Base-by-base conservation (phyloP, 1,140 invertebrate genomes). In the Drosophila neocordata region DNA sequence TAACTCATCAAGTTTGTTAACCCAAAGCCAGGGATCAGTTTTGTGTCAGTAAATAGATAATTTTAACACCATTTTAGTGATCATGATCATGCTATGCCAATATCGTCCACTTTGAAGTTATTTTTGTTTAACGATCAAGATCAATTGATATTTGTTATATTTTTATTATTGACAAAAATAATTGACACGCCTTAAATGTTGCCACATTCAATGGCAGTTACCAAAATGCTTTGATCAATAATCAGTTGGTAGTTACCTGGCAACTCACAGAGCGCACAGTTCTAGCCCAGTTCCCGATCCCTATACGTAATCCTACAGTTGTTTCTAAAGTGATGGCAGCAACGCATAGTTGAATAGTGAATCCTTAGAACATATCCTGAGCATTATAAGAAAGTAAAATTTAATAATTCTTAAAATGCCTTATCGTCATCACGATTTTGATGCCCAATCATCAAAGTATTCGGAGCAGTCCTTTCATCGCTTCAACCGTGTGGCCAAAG, bases 401-500 rank as follows among this genome's bases (percentile, higher is more conserved):
- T 5, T 7, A 22, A 44, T 7, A 27, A 27, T 15, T 57, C 6
- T 41, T 12, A 51, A 56, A 24, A 88, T 88, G 83, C 76, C 83
- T 0, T 59, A 73, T 59, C 83, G 83, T 24, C 69, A 82, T 60
- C 41, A 48, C n/a, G 89, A 90, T 31, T 60, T 73, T 22, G 89
- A 91, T 66, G 75, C 73, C 0, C 68, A 80, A 44, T 91, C 89
- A 11, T 87, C 88, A 2, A 87, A 72, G 52, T 85, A 91, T 37
- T 88, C 89, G 60, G 89, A 91, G 60, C 75, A 79, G 57, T 89
- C 89, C 48, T 75, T 73, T 56, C 84, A 51, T 59, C 89, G 75
- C 20, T 89, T 79, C 60, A 84, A 84, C 38, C 89, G 89, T 27
- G 75, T 91, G 60, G 89, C 89, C 37, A 91, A 91, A 91, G 77